A percentile compares a stretch with the other conserved stretches of the same genome.
These are phyloP conservation scores for Thymelicus sylvestris DNA, from an alignment of 2,888 invertebrate genomes.

Conservation along the genomic window DNA sequence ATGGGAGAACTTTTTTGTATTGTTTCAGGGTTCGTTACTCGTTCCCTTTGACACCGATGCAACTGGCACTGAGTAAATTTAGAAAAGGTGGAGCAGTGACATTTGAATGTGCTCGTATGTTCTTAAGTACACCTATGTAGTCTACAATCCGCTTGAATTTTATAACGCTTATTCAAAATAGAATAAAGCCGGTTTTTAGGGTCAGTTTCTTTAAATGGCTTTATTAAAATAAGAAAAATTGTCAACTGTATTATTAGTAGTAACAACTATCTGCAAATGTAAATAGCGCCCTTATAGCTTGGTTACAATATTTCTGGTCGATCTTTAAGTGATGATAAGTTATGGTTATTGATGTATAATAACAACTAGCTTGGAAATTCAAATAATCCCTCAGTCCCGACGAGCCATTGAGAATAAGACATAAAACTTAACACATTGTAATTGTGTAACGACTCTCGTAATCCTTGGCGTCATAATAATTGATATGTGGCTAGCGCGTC, in stretches of 20 bases:
- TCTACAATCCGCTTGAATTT: conserved; percentile 8
- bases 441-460: conserved; percentile 72
- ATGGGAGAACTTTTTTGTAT: conserved; percentile 72
- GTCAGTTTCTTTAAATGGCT: too few relatives aligned
- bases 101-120: conserved; percentile 52
- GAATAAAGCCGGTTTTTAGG: too few relatives aligned
- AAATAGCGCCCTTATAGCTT: too few relatives aligned
- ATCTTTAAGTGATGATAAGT: conserved; percentile 15
- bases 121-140: conserved; percentile 20
- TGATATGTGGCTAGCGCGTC: conserved; percentile 74
- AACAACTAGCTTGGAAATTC: conserved; percentile 10
- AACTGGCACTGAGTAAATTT: conserved; percentile 62
- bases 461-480: conserved; percentile 75
- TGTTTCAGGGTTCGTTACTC: conserved; percentile 69
- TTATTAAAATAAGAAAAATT: too few relatives aligned
- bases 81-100: conserved; percentile 74
- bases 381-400: conserved; percentile 44
- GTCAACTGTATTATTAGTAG: too few relatives aligned
- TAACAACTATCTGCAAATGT: too few relatives aligned
- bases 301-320: background rate
- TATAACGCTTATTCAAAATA: too few relatives aligned
- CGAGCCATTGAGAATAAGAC: conserved; percentile 62
- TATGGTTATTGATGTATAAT: conserved; percentile 32
- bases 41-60: conserved; percentile 62
- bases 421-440: conserved; percentile 69